These are phyloP conservation scores for Mugil cephalus DNA, from an alignment of 2,113 vertebrate species.

Conservation along the genomic window DNA sequence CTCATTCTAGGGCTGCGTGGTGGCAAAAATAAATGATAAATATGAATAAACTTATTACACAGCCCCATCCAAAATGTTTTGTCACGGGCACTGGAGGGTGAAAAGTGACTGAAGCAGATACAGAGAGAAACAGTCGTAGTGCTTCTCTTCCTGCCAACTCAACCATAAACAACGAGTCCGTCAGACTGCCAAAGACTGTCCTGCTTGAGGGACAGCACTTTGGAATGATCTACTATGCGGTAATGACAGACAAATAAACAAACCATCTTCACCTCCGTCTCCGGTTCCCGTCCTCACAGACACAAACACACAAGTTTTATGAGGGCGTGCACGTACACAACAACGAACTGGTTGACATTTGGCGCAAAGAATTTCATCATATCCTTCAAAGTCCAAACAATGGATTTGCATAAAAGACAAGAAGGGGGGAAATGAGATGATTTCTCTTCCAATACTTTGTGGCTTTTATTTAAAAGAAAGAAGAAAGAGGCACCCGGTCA, in stretches of 20 bases:
- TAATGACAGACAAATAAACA: slow-evolving; percentile 66
- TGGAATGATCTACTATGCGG: slow-evolving; percentile 41
- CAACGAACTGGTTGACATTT: slow-evolving; percentile 12
- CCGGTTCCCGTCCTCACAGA: neutral
- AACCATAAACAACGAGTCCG: slow-evolving; percentile 67
- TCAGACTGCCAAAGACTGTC: slow-evolving; percentile 62
- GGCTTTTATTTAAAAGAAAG: slow-evolving; percentile 54
- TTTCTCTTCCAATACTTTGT: slow-evolving; percentile 41
- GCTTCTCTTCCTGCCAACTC: slow-evolving; percentile 51
- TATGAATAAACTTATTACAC: slow-evolving; percentile 38
- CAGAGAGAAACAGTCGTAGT: slow-evolving; percentile 57
- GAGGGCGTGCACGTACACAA: neutral
- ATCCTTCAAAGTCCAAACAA: slow-evolving; percentile 32
- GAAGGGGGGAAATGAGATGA: slow-evolving; percentile 2
- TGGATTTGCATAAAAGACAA: slow-evolving; percentile 32
- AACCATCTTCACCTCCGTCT: slow-evolving; percentile 39
- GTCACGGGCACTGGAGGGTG: slow-evolving; percentile 12
- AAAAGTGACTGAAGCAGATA: slow-evolving; percentile 49
- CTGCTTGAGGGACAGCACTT: slow-evolving; percentile 58
- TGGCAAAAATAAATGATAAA: slow-evolving; percentile 19
- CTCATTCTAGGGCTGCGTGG: no score
- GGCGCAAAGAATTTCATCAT: slow-evolving; percentile 1
- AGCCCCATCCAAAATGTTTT: slow-evolving; percentile 35
- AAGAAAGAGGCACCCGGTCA: slow-evolving; percentile 23
- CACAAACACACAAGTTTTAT: neutral